phyloP scores from a whole-genome alignment of 2,888 invertebrate genomes.

The Trachelus tabidus region DNA sequence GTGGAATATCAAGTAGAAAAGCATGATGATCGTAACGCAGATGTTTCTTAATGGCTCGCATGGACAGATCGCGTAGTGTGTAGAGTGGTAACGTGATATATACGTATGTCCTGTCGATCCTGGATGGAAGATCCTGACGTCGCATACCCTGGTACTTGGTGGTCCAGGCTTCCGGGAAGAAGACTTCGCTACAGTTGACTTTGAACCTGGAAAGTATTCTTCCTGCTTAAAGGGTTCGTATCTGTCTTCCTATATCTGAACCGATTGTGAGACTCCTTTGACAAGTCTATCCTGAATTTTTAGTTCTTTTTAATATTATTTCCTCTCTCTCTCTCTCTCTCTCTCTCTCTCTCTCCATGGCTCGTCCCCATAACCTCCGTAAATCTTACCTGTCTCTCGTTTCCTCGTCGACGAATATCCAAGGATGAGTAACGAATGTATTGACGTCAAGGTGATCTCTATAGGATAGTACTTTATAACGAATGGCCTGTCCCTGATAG shows the following conservation, averaged over 20 bases:
- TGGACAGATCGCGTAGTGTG: constrained; percentile 47
- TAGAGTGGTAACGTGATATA: constrained; percentile 50
- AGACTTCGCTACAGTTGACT: constrained; percentile 50
- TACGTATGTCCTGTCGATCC: constrained; percentile 40
- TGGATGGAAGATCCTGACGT: constrained; percentile 27
- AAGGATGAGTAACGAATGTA: constrained; percentile 85
- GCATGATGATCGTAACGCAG: constrained; percentile 47
- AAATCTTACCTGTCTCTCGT: constrained; percentile 72
- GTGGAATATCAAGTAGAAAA: constrained; percentile 54
- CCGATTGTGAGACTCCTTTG: not conserved
- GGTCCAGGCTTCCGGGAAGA: constrained; percentile 50
- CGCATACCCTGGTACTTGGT: constrained; percentile 32
- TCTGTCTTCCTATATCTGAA: not conserved
- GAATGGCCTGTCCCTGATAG: constrained; percentile 73
- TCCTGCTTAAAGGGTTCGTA: not conserved
- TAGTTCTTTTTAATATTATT: not conserved
- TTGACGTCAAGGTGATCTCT: constrained; percentile 74
- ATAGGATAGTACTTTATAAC: constrained; percentile 72
- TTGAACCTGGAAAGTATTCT: constrained; percentile 41
- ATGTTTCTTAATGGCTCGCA: constrained; percentile 46
- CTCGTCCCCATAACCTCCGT: not conserved
- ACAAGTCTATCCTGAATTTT: not conserved
- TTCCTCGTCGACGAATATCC: constrained; percentile 81
- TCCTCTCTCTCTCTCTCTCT: not conserved
- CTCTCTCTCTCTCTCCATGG: not conserved